These are phyloP conservation scores for Champsocephalus gunnari DNA, from an alignment of 2,797 vertebrate genomes.

Conservation along the genomic window DNA sequence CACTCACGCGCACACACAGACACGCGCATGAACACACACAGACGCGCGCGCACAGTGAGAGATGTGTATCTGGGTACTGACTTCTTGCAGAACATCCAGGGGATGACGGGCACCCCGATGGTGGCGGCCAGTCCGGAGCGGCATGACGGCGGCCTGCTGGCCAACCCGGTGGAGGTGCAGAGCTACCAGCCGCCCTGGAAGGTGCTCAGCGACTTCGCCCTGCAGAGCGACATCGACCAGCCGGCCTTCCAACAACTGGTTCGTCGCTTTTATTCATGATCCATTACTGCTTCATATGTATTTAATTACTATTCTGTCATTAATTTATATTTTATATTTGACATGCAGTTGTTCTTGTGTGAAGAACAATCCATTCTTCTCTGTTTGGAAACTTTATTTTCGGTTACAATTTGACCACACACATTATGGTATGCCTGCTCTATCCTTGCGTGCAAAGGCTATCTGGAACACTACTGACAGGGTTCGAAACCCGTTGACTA, in stretches of 20 bases:
- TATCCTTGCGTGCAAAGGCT: background rate
- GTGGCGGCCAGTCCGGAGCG: constrained; percentile 95
- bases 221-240: constrained; percentile 98
- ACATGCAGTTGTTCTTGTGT: background rate
- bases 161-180: constrained; percentile 95
- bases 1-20: background rate
- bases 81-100: constrained; percentile 93
- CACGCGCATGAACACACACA: background rate
- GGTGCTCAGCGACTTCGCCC: constrained; percentile 96
- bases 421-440: background rate
- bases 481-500: background rate
- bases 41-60: background rate
- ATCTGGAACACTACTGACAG: background rate
- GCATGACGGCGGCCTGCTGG: constrained; percentile 94
- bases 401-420: background rate
- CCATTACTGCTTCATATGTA: background rate
- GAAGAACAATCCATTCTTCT: background rate
- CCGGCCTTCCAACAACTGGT: constrained; percentile 98
- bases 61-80: constrained; percentile 20
- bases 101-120: constrained; percentile 97
- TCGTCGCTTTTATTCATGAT: constrained; percentile 26
- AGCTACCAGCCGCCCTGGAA: constrained; percentile 98
- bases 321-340: background rate
- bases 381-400: background rate
- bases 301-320: too few species aligned